Evolutionary conservation across 2,888 invertebrate species (phyloP).

Genomic region (Leptogaster cylindrica): DNA sequence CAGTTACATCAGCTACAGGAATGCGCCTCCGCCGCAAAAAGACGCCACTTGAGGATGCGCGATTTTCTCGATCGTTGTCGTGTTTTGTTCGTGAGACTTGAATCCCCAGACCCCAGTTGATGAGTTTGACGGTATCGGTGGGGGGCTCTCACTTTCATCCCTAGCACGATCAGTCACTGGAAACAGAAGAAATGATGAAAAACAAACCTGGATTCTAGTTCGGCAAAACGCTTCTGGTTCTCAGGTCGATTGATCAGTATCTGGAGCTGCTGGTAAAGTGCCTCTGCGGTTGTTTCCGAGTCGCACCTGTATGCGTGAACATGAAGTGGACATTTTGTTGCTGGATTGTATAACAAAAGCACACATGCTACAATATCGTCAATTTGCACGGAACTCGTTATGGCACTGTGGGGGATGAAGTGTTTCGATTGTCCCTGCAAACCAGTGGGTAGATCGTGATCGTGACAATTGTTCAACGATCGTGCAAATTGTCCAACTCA

Average conservation of each 20-base stretch:
- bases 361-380: conserved; percentile 95
- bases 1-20: conserved; percentile 32
- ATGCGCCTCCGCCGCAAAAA: conserved; percentile 15
- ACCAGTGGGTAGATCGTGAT: no score
- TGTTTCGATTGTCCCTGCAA: conserved; percentile 79
- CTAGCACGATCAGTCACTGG: not conserved
- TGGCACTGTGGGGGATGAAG: conserved; percentile 91
- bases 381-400: conserved; percentile 88
- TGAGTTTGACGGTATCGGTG: no score
- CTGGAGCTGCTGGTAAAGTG: conserved; percentile 84
- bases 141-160: conserved; percentile 24
- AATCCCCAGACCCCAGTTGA: no score
- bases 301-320: conserved; percentile 96
- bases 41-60: not conserved
- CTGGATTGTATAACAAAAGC: conserved; percentile 89
- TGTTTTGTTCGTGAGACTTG: no score
- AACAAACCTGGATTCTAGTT: conserved; percentile 71
- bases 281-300: conserved; percentile 88
- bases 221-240: conserved; percentile 83
- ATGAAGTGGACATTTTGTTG: conserved; percentile 92
- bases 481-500: conserved; percentile 43
- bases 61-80: no score
- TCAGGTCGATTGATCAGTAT: conserved; percentile 82
- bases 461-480: not conserved
- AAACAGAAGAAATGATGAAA: no score